phyloP scores from a whole-genome alignment of 2,888 invertebrate species.

The Drosophila falleni region DNA sequence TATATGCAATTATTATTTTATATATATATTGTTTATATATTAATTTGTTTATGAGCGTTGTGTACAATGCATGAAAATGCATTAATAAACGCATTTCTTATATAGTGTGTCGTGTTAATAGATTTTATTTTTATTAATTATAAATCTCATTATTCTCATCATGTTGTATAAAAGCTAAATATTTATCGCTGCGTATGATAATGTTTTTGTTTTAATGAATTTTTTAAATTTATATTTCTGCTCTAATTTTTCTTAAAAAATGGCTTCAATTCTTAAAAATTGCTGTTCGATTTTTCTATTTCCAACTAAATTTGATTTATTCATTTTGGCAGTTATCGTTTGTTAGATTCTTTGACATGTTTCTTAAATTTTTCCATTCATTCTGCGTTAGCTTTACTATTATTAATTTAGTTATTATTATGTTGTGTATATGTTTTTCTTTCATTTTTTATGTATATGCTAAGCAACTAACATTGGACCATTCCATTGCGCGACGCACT shows the following conservation, averaged over 20 bases:
- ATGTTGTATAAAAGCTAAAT: conserved; percentile 72
- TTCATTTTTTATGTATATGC: conserved; percentile 67
- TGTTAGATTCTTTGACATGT: conserved; percentile 61
- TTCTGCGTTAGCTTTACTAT: conserved; percentile 19
- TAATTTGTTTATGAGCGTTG: conserved; percentile 71
- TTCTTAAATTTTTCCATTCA: conserved; percentile 13
- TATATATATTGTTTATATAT: conserved; percentile 28
- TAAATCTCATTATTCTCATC: conserved; percentile 37
- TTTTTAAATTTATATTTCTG: conserved; percentile 19
- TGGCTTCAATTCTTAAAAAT: conserved; percentile 46
- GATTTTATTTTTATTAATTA: conserved; percentile 39
- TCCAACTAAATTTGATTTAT: conserved; percentile 65
- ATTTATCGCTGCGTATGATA: conserved; percentile 71
- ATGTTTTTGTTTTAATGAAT: conserved; percentile 25
- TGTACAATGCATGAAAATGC: conserved; percentile 69
- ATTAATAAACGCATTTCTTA: conserved; percentile 70
- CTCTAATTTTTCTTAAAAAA: conserved; percentile 57
- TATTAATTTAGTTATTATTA: conserved; percentile 25
- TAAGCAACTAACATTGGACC: conserved; percentile 82
- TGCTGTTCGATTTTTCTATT: conserved; percentile 32
- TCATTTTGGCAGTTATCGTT: conserved; percentile 75
- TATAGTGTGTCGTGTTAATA: conserved; percentile 78
- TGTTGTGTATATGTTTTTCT: conserved; percentile 43
- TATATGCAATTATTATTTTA: conserved; percentile 48
- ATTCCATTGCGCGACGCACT: conserved; percentile 81